phyloP scores from a whole-genome alignment of 1,140 invertebrate species.

The Diabrotica virgifera region DNA sequence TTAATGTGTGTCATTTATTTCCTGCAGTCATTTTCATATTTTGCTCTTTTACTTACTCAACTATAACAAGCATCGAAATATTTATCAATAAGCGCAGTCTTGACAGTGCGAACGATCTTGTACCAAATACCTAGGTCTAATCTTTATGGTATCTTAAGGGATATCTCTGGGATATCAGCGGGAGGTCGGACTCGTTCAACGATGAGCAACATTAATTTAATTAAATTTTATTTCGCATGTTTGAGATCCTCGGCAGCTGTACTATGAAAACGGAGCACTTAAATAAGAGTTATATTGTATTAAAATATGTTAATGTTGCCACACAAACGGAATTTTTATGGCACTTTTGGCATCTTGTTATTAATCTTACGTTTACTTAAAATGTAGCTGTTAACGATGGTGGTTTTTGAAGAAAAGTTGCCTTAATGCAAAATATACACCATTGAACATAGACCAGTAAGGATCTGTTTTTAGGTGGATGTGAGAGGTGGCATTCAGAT shows the following conservation, averaged over 20 bases:
- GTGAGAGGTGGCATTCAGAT: too few species aligned
- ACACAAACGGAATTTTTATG: constrained; percentile 5
- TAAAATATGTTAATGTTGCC: too few species aligned
- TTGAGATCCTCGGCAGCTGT: constrained; percentile 36
- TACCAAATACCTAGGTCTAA: constrained; percentile 31
- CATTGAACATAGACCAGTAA: too few species aligned
- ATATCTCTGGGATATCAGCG: constrained; percentile 29
- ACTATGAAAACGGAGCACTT: constrained; percentile 35
- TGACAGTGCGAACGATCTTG: constrained; percentile 9
- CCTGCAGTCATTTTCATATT: too few species aligned
- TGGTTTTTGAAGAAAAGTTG: too few species aligned
- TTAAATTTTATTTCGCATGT: constrained; percentile 43
- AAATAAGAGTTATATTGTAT: too few species aligned
- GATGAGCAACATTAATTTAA: constrained; percentile 38
- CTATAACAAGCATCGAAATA: too few species aligned
- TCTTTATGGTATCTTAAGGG: constrained; percentile 27
- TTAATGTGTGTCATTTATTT: too few species aligned
- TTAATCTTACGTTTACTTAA: background rate
- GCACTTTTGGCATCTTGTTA: constrained; percentile 14
- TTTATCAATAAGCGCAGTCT: too few species aligned
- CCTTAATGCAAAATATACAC: too few species aligned
- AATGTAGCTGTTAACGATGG: background rate
- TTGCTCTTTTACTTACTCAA: too few species aligned
- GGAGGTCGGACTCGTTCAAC: constrained; percentile 27
- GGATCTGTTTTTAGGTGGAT: too few species aligned